Conservation (phyloP, 2,113 vertebrate genomes). For the Myrmophylax atrothorax region DNA sequence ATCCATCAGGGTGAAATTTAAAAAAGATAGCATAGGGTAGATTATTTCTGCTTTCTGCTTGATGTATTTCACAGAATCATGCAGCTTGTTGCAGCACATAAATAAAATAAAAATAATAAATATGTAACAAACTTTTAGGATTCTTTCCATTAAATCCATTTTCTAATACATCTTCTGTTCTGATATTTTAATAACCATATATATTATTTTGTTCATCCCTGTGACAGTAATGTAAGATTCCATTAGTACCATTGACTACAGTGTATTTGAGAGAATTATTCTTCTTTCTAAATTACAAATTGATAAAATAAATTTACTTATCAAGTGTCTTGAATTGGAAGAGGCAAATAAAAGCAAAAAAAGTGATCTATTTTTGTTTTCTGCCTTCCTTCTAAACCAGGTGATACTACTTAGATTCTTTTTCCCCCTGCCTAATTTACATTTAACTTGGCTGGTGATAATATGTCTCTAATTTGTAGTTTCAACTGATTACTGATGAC, state of each 20-base stretch:
- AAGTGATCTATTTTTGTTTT: conserved; percentile 23
- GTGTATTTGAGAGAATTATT: neutral
- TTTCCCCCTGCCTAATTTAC: conserved; percentile 45
- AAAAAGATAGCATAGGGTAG: neutral
- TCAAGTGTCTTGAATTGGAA: neutral
- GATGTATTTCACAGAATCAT: neutral
- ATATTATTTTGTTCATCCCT: neutral
- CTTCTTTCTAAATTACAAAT: neutral
- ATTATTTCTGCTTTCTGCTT: neutral
- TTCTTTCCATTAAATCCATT: neutral
- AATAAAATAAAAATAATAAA: neutral
- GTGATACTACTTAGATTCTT: conserved; percentile 32
- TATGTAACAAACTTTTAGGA: neutral
- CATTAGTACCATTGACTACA: neutral
- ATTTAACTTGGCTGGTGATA: conserved; percentile 59
- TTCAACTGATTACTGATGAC: conserved; percentile 66
- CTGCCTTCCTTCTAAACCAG: conserved; percentile 19
- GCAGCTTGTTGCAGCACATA: neutral
- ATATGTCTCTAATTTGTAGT: conserved; percentile 64
- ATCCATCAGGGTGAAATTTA: neutral
- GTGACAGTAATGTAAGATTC: neutral
- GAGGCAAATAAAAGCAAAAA: neutral
- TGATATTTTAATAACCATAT: neutral
- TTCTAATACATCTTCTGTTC: neutral
- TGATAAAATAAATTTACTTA: neutral